Conservation (phyloP, 2,888 invertebrate genomes). For the Lepas anatifera region DNA sequence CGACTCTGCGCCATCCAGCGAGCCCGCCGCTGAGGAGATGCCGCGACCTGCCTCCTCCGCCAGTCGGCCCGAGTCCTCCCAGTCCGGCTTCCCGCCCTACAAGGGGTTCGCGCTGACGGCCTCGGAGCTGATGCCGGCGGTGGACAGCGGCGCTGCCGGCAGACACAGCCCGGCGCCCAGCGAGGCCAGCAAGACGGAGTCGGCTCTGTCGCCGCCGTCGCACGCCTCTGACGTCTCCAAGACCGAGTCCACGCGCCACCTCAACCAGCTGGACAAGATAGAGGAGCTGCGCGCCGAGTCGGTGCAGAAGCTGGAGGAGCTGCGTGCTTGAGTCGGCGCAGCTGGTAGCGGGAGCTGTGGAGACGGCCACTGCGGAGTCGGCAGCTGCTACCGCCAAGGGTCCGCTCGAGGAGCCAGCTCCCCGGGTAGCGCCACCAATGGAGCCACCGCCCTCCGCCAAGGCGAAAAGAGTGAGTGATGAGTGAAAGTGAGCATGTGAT, state of each 20-base stretch:
- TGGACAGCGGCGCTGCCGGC: slow-evolving; percentile 28
- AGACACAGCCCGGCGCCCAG: slow-evolving; percentile 30
- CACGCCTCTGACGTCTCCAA: slow-evolving; percentile 30
- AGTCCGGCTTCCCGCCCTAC: slow-evolving; percentile 27
- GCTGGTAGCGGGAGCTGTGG: background rate
- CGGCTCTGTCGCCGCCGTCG: slow-evolving; percentile 28
- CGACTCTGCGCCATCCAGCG: background rate
- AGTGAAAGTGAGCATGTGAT: no score
- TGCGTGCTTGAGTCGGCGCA: slow-evolving; percentile 2
- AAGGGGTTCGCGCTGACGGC: slow-evolving; percentile 27
- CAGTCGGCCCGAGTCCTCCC: slow-evolving; percentile 28
- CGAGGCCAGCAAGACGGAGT: slow-evolving; percentile 30
- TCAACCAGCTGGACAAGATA: slow-evolving; percentile 17
- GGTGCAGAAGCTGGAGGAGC: slow-evolving; percentile 1
- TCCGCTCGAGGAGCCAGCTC: background rate
- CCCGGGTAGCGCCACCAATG: background rate
- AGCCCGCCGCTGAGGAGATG: slow-evolving; percentile 24
- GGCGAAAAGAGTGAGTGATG: slow-evolving; percentile 4
- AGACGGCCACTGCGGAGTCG: background rate
- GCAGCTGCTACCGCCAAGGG: no score
- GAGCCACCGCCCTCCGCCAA: slow-evolving; percentile 1
- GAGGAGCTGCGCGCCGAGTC: slow-evolving; percentile 11
- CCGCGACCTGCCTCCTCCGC: slow-evolving; percentile 26
- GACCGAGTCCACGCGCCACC: slow-evolving; percentile 29
- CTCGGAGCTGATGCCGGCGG: slow-evolving; percentile 27